A percentile compares a stretch with the other conserved stretches of the same genome.
These are phyloP conservation scores for Nymphalis urticae DNA, from an alignment of 2,888 invertebrate genomes.

Conservation along the genomic window DNA sequence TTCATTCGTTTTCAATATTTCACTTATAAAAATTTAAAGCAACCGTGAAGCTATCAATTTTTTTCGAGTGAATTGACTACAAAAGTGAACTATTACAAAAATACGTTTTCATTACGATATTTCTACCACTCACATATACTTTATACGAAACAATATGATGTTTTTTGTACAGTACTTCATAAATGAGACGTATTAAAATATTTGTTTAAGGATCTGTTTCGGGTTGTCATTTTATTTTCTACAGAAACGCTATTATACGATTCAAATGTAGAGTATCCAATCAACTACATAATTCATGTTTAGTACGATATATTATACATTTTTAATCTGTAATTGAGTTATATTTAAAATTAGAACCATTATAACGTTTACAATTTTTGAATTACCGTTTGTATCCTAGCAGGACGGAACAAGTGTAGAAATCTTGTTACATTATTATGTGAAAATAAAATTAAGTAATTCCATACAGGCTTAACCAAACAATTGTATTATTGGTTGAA, in stretches of 20 bases:
- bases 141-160: not conserved
- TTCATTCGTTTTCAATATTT: not conserved
- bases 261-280: not conserved
- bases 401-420: constrained; percentile 27
- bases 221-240: not conserved
- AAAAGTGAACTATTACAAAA: not conserved
- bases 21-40: not conserved
- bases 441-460: constrained; percentile 11
- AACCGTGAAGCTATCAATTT: not conserved
- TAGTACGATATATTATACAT: not conserved
- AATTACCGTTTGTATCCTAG: constrained; percentile 27
- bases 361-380: constrained; percentile 22
- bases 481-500: constrained; percentile 7
- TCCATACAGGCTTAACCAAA: constrained; percentile 13
- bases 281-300: not conserved
- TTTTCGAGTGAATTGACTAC: not conserved
- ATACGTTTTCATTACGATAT: not conserved
- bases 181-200: too few species aligned
- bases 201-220: not conserved
- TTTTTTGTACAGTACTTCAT: not conserved
- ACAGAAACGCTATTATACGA: not conserved
- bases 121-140: not conserved
- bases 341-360: not conserved
- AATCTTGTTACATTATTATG: not conserved
- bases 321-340: not conserved